Percentiles rank a stretch among this genome's conserved stretches.
phyloP scores from a whole-genome alignment of 1,140 invertebrate genomes.

The Coelopa frigida region DNA sequence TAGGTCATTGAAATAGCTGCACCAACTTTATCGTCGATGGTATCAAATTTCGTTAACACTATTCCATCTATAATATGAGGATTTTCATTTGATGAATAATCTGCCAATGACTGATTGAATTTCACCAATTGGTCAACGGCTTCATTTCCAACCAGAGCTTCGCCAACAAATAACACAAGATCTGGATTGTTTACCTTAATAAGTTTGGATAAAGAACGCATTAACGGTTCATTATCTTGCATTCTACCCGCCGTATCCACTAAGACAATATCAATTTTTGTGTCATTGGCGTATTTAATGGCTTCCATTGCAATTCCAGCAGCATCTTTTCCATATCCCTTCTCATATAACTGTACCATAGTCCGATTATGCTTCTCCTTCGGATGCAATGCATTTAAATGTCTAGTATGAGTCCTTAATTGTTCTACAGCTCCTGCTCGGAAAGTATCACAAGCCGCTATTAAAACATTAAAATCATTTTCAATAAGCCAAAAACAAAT shows the following conservation, averaged over 20 bases:
- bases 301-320: slow-evolving; percentile 97
- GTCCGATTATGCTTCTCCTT: slow-evolving; percentile 60
- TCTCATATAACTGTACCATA: slow-evolving; percentile 95
- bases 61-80: slow-evolving; percentile 96
- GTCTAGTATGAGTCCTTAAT: slow-evolving; percentile 87
- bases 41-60: slow-evolving; percentile 97
- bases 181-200: slow-evolving; percentile 90
- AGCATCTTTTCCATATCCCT: slow-evolving; percentile 97
- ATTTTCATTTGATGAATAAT: slow-evolving; percentile 73
- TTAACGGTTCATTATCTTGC: slow-evolving; percentile 99
- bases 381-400: slow-evolving; percentile 92
- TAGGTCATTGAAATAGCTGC: slow-evolving; percentile 99
- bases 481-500: slow-evolving; percentile 99
- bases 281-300: slow-evolving; percentile 79
- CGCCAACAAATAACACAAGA: slow-evolving; percentile 96
- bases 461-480: slow-evolving; percentile 92
- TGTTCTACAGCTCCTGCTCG: slow-evolving; percentile 98
- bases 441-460: slow-evolving; percentile 99
- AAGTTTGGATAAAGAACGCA: slow-evolving; percentile 92
- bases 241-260: slow-evolving; percentile 98
- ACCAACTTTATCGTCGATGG: slow-evolving; percentile 98
- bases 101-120: slow-evolving; percentile 94
- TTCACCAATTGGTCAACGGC: slow-evolving; percentile 98
- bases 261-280: slow-evolving; percentile 81
- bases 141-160: slow-evolving; percentile 99